Conservation (phyloP, 2,888 invertebrate genomes). For the Tinea trinotella region DNA sequence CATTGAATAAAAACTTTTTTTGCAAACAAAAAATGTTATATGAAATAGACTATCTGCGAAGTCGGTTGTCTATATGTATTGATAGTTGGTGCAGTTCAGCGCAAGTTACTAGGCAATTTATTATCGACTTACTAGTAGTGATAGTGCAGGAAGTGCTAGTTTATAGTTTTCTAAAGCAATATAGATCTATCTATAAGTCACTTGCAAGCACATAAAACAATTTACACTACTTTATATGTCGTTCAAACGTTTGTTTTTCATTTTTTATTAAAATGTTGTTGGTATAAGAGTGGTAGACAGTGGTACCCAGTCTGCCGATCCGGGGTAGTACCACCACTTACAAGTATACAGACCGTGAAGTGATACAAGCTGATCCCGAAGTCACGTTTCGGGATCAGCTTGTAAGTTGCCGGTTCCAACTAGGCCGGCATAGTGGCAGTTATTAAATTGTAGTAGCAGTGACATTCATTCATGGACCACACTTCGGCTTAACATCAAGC, state of each 20-base stretch:
- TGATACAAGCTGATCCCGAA: too few species aligned
- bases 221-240: not conserved
- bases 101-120: slow-evolving; percentile 42
- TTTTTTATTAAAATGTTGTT: not conserved
- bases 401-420: too few species aligned
- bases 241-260: not conserved
- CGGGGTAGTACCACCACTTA: too few species aligned
- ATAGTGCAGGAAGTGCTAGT: slow-evolving; percentile 37
- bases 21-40: not conserved
- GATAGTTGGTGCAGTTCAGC: slow-evolving; percentile 23
- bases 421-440: too few species aligned
- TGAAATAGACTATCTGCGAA: not conserved
- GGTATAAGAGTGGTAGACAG: too few species aligned
- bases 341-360: too few species aligned
- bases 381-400: too few species aligned
- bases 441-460: too few species aligned
- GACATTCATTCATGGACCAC: too few species aligned
- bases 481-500: too few species aligned
- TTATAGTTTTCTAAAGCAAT: slow-evolving; percentile 19
- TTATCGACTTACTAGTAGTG: slow-evolving; percentile 43
- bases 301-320: too few species aligned
- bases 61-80: not conserved
- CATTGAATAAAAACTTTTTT: too few species aligned
- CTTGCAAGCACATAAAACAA: not conserved
- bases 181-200: not conserved